Evolutionary conservation across 1,140 invertebrate species (phyloP), one percentile per base, ranked within the genome.

Genomic region (Anastatus disparis): DNA sequence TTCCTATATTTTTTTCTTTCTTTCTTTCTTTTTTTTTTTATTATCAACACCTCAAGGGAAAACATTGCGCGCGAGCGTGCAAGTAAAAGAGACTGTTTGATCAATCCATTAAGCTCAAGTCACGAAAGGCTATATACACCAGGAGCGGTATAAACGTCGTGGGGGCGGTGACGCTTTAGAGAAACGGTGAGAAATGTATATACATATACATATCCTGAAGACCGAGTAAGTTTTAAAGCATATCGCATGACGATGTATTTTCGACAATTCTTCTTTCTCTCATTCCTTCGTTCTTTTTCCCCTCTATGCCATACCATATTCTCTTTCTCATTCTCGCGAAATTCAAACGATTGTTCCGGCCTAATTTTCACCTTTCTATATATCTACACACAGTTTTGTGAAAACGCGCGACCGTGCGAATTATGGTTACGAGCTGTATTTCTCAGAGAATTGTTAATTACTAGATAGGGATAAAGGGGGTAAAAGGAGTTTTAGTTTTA

Each of bases 41-140:
- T 68, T 68, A 68, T 68, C 66, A 68, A 68, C 66, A 68, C 55
- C 53, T 67, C 40, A n/a, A 63, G 59, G 38, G 17, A 31, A 55
- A 59, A 38, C 15, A 26, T 3, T 15, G 3, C 44, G 22, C n/a
- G 46, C 35, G 20, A 20, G 59, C 29, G 38, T 46, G 1, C 4
- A 61, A 31, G 27, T 61, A 38, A 67, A 65, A 67, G 68, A 46
- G 48, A 70, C 65, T 76, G 74, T 76, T 76, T 76, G 74, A 76
- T 76, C 74, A 74, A 76, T 76, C 72, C 74, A 75, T 71, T 71
- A 73, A 58, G 44, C n/a, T 40, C 66, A 63, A 70, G 73, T 71
- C 70, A 71, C 63, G 69, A 63, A 74, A 65, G 61, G 55, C 35
- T 42, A 29, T 56, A 40, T 35, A 10, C n/a, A n/a, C n/a, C n/a